Evolutionary conservation across 2,888 invertebrate species (phyloP).

Genomic region (Galeruca laticollis): DNA sequence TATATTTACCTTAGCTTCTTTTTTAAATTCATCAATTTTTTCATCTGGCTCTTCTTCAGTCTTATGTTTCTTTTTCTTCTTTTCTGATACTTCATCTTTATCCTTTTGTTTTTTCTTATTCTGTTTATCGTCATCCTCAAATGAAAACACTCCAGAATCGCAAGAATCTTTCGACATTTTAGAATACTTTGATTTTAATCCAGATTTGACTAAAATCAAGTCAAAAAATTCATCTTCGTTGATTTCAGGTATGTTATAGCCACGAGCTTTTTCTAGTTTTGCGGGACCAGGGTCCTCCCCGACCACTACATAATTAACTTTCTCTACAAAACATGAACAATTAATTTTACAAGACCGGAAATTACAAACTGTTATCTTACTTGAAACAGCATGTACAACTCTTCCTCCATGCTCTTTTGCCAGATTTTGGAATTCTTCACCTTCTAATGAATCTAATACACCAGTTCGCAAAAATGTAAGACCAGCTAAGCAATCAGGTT

Average conservation of each 20-base stretch:
- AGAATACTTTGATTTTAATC: constrained; percentile 58
- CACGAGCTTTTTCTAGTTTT: constrained; percentile 83
- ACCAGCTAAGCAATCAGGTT: constrained; percentile 78
- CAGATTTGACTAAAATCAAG: constrained; percentile 76
- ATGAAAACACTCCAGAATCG: constrained; percentile 47
- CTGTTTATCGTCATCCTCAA: constrained; percentile 5
- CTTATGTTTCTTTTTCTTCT: constrained; percentile 38
- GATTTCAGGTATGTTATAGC: constrained; percentile 78
- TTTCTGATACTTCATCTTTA: constrained; percentile 23
- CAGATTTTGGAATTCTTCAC: constrained; percentile 81
- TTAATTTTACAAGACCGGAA: too few species aligned
- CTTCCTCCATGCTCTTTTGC: constrained; percentile 86
- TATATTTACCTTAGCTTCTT: not conserved
- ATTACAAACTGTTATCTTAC: constrained; percentile 62
- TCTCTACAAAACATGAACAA: constrained; percentile 56
- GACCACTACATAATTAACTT: constrained; percentile 81
- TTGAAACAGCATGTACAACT: constrained; percentile 78
- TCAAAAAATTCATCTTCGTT: constrained; percentile 87
- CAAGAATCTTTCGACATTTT: constrained; percentile 42
- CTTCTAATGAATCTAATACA: constrained; percentile 87
- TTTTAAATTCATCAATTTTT: not conserved
- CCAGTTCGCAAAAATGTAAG: constrained; percentile 85
- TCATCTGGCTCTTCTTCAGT: not conserved
- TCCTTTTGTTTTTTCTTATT: constrained; percentile 23
- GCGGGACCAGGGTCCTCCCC: constrained; percentile 90